These are phyloP conservation scores for Arenaria interpres DNA, from an alignment of 2,113 vertebrate genomes.

Conservation along the genomic window DNA sequence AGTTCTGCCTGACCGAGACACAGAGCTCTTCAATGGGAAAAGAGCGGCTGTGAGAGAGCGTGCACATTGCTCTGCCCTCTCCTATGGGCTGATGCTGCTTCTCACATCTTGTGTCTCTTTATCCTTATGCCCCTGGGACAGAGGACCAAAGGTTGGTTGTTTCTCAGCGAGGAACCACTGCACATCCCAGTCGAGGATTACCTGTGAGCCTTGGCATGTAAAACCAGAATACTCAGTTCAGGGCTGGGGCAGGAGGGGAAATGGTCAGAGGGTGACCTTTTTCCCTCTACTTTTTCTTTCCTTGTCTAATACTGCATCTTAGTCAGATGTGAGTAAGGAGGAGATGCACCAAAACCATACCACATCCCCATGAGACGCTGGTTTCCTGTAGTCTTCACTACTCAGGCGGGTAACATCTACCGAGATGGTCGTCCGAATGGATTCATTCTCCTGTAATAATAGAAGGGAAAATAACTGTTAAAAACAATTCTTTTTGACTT, in stretches of 20 bases:
- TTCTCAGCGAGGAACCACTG: not conserved
- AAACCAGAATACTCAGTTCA: not conserved
- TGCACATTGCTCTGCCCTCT: not conserved
- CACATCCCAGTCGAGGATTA: not conserved
- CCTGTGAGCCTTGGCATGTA: not conserved
- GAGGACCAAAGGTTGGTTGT: not conserved
- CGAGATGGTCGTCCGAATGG: not conserved
- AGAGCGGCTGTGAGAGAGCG: accelerated
- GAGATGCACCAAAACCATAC: not conserved
- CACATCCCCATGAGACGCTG: not conserved
- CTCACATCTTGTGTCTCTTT: not conserved
- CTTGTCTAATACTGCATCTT: not conserved
- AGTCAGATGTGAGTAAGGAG: not conserved
- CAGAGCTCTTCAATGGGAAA: not conserved
- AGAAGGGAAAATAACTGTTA: not conserved
- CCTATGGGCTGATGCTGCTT: not conserved
- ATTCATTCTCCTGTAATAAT: not conserved
- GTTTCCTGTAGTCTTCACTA: not conserved
- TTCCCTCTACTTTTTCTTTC: not conserved
- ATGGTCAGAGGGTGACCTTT: not conserved
- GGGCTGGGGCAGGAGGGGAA: too few species aligned
- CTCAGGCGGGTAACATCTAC: not conserved
- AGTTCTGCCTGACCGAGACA: not conserved
- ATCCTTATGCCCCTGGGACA: not conserved
- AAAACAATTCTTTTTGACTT: not conserved